A percentile compares a stretch with the other conserved stretches of the same genome.
These are phyloP conservation scores for Caenorhabditis becei DNA, from an alignment of 2,888 invertebrate species.

Conservation along the genomic window DNA sequence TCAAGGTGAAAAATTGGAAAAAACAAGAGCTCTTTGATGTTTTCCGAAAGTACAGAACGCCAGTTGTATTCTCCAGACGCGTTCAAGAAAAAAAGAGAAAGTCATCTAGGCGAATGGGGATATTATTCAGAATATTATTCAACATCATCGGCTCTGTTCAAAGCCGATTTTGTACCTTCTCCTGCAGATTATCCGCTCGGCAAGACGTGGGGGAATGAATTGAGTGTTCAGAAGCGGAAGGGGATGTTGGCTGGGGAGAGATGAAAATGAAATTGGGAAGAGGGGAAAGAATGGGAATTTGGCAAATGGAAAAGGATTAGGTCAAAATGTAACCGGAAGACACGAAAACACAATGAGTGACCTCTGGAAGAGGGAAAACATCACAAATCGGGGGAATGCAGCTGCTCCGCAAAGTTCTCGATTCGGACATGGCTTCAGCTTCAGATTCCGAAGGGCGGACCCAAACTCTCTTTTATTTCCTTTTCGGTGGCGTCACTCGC, in stretches of 20 bases:
- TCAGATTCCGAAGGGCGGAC: no score
- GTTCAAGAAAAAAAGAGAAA: neutral
- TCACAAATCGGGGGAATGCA: conserved; percentile 1
- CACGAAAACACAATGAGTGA: neutral
- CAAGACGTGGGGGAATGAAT: neutral
- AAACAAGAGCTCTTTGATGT: neutral
- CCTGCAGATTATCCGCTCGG: conserved; percentile 23
- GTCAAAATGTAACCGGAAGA: conserved; percentile 7
- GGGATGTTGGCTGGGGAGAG: neutral
- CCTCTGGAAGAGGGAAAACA: neutral
- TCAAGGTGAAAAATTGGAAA: no score
- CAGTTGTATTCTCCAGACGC: neutral
- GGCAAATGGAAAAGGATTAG: neutral
- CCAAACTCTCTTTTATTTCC: conserved; percentile 1
- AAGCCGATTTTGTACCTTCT: conserved; percentile 44
- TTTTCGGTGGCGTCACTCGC: conserved; percentile 32
- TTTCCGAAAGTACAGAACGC: neutral
- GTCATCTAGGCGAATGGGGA: no score
- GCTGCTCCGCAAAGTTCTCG: conserved; percentile 15
- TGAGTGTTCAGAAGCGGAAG: neutral
- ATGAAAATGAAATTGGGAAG: neutral
- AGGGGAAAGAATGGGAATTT: neutral
- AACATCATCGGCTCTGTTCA: neutral
- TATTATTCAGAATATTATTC: neutral
- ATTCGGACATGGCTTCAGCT: no score